Percentiles rank a stretch among this genome's conserved stretches.
Evolutionary conservation across 2,888 invertebrate genomes (phyloP).

Genomic region (Tiphia femorata): DNA sequence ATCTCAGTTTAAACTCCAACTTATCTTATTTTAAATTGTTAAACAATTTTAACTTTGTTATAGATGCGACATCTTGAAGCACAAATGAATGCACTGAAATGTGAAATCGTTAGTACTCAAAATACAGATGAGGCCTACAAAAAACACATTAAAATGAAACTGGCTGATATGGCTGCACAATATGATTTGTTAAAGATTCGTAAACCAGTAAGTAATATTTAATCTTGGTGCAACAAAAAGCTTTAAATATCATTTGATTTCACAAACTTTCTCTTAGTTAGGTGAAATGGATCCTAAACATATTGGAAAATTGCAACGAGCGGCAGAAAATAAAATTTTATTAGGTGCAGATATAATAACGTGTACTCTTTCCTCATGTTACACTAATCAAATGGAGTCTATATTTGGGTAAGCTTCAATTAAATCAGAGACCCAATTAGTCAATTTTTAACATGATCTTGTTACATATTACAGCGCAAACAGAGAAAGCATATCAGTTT

Average conservation of each 20-base stretch:
- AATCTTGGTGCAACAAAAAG: not conserved
- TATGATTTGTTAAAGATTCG: slow-evolving; percentile 39
- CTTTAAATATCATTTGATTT: not conserved
- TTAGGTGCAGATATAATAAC: slow-evolving; percentile 78
- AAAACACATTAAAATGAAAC: slow-evolving; percentile 27
- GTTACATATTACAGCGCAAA: slow-evolving; percentile 28
- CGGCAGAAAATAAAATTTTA: slow-evolving; percentile 65
- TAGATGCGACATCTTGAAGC: slow-evolving; percentile 43
- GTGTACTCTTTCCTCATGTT: slow-evolving; percentile 76
- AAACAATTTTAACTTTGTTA: not conserved
- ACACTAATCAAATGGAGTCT: slow-evolving; percentile 61
- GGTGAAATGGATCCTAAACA: slow-evolving; percentile 28
- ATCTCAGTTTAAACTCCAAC: not conserved
- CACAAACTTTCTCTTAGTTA: not conserved
- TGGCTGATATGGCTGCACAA: slow-evolving; percentile 30
- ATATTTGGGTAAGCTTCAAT: slow-evolving; percentile 48
- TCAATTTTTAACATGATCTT: not conserved
- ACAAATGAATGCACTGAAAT: slow-evolving; percentile 43
- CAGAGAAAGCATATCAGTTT: slow-evolving; percentile 63
- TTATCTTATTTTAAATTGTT: not conserved
- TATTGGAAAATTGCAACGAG: slow-evolving; percentile 43
- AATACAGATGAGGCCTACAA: slow-evolving; percentile 19
- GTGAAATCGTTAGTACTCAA: slow-evolving; percentile 10
- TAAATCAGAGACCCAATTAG: not conserved
- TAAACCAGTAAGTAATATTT: slow-evolving; percentile 21